These are phyloP conservation scores for Formica aserva DNA, from an alignment of 2,888 invertebrate genomes.

Conservation along the genomic window DNA sequence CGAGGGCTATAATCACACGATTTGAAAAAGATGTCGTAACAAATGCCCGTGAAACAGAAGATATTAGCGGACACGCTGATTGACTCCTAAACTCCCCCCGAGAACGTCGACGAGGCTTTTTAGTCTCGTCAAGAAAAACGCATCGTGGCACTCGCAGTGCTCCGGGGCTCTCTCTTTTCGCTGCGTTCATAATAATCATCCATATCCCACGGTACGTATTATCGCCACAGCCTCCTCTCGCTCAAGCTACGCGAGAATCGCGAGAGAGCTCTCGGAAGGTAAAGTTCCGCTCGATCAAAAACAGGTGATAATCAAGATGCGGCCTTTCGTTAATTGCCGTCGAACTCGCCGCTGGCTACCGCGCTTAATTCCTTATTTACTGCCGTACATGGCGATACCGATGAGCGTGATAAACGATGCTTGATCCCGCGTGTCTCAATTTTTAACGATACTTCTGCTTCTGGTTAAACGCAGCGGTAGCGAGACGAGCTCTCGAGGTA, in stretches of 20 bases:
- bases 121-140: constrained; percentile 15
- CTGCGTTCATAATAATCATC: constrained; percentile 21
- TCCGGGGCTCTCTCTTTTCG: neutral
- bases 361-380: neutral
- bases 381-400: neutral
- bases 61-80: constrained; percentile 19
- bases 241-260: neutral
- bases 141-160: neutral
- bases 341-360: neutral
- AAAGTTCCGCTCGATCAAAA: constrained; percentile 2
- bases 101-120: neutral
- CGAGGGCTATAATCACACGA: constrained; percentile 14
- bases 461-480: neutral
- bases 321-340: neutral
- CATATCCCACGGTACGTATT: neutral
- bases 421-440: neutral
- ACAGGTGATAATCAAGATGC: constrained; percentile 9
- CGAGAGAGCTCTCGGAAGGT: neutral
- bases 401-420: neutral
- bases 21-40: constrained; percentile 29
- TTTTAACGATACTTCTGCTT: neutral
- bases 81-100: constrained; percentile 12
- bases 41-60: constrained; percentile 31
- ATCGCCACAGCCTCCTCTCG: neutral
- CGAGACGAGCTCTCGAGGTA: neutral